phyloP scores from a whole-genome alignment of 2,113 vertebrate species.

The Rana temporaria region DNA sequence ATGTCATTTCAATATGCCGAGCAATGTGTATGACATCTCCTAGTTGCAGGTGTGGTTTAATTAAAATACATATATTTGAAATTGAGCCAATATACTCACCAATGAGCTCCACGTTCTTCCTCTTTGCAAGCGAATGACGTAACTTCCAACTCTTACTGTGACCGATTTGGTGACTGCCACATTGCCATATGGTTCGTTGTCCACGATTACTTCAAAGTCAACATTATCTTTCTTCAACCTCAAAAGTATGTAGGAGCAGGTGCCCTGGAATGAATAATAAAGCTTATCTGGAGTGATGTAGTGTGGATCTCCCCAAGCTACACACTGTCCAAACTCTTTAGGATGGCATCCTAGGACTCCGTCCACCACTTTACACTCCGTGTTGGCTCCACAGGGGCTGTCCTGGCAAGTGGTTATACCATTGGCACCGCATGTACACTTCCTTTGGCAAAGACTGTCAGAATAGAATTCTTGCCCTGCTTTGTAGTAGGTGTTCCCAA shows the following conservation, averaged over 20 bases:
- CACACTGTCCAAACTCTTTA: conserved; percentile 64
- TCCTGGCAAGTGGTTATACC: conserved; percentile 4
- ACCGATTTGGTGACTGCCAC: conserved; percentile 63
- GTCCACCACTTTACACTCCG: conserved; percentile 26
- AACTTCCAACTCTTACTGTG: conserved; percentile 62
- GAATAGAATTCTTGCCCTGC: conserved; percentile 61
- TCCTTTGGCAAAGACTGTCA: conserved; percentile 70
- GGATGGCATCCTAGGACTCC: conserved; percentile 34
- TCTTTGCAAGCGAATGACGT: conserved; percentile 63
- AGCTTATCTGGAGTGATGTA: conserved; percentile 72
- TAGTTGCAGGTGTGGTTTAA: too few species aligned
- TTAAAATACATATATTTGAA: too few species aligned
- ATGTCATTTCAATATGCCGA: too few species aligned
- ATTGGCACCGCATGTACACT: conserved; percentile 74
- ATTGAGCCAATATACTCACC: conserved; percentile 61
- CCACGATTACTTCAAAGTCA: conserved; percentile 66
- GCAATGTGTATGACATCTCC: too few species aligned
- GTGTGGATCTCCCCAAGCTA: conserved; percentile 72
- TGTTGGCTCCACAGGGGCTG: conserved; percentile 3
- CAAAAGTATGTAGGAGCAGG: conserved; percentile 65
- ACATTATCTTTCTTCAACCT: not conserved
- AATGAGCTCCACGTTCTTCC: conserved; percentile 62
- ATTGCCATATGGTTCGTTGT: conserved; percentile 68
- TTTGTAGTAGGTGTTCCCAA: conserved; percentile 66
- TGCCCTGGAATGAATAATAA: conserved; percentile 73